A percentile compares a stretch with the other conserved stretches of the same genome.
These are phyloP conservation scores for Drosophila littoralis DNA, from an alignment of 1,140 invertebrate species.

Conservation along the genomic window DNA sequence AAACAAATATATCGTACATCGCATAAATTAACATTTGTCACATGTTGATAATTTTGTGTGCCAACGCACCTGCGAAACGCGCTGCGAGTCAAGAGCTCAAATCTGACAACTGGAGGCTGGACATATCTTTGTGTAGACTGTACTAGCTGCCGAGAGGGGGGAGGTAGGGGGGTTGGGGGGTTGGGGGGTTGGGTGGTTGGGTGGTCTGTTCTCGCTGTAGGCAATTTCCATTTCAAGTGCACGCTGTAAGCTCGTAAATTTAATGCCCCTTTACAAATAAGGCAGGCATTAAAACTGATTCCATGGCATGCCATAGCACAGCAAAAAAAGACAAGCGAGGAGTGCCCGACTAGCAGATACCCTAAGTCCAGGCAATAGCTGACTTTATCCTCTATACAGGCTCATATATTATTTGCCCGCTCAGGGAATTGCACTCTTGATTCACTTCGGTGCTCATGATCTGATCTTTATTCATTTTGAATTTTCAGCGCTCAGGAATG, in stretches of 20 bases:
- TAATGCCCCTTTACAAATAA: neutral
- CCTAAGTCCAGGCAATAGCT: too few relatives aligned
- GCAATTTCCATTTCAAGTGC: neutral
- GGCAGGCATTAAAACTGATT: neutral
- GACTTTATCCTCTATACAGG: too few relatives aligned
- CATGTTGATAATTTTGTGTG: conserved; percentile 52
- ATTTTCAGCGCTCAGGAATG: too few relatives aligned
- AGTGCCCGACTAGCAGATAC: too few relatives aligned
- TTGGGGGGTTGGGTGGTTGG: neutral
- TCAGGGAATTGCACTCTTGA: too few relatives aligned
- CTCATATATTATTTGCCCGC: too few relatives aligned
- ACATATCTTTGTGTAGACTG: neutral
- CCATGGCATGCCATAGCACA: neutral
- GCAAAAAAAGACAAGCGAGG: too few relatives aligned
- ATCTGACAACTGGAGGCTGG: conserved; percentile 7
- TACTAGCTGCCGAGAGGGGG: neutral
- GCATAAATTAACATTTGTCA: conserved; percentile 49
- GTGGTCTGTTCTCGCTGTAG: neutral
- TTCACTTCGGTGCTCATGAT: too few relatives aligned
- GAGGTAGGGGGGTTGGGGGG: too few relatives aligned
- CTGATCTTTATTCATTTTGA: too few relatives aligned
- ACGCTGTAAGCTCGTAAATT: neutral
- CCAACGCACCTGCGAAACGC: conserved; percentile 59
- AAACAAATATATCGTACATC: neutral
- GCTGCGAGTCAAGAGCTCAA: conserved; percentile 15